These are phyloP conservation scores for Dryoscopus gambensis DNA, from an alignment of 2,113 vertebrate genomes.

Conservation along the genomic window DNA sequence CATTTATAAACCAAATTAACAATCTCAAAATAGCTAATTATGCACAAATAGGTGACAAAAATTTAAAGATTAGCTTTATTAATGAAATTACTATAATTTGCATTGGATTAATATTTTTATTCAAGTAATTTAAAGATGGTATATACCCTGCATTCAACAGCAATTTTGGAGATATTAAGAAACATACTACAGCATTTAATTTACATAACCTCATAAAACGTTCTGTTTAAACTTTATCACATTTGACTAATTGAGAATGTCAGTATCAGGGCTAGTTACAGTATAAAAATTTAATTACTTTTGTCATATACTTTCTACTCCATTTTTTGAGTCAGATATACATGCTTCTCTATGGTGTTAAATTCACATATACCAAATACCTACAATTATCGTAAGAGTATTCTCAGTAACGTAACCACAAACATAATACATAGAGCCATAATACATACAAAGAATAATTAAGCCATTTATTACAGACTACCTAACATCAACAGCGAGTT, in stretches of 20 bases:
- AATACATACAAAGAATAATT: background rate
- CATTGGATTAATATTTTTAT: background rate
- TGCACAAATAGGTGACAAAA: background rate
- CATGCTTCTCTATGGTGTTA: background rate
- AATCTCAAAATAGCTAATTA: background rate
- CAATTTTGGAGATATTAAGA: background rate
- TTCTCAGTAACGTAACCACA: background rate
- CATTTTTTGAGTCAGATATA: background rate
- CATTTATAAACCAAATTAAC: background rate
- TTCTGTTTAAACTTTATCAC: background rate
- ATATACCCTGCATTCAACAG: background rate
- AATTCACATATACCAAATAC: background rate
- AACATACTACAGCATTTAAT: background rate
- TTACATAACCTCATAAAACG: background rate
- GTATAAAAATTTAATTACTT: background rate
- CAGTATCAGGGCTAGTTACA: background rate
- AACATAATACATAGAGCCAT: too few relatives aligned
- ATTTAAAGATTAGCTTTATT: background rate
- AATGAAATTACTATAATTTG: background rate
- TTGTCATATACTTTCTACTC: background rate
- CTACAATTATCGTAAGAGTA: background rate
- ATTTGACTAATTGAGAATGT: background rate
- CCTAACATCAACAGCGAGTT: background rate
- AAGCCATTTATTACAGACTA: background rate
- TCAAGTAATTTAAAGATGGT: background rate